A percentile compares a stretch with the other conserved stretches of the same genome.
Conservation (phyloP, 2,797 vertebrate species). For the Octomys mimax region DNA sequence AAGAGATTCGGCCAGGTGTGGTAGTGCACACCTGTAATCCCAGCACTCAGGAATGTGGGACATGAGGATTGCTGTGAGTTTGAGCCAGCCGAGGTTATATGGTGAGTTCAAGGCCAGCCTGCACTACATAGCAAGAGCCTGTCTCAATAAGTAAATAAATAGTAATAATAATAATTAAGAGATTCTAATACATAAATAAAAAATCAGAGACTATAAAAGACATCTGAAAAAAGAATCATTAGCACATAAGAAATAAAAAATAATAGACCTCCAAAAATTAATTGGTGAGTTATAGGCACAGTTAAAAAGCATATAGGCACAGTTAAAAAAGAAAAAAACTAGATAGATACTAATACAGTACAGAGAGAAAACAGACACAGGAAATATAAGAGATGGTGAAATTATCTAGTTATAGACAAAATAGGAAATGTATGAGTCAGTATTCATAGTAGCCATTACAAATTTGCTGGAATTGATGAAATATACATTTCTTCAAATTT, state of each 20-base stretch:
- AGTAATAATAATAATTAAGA: not conserved
- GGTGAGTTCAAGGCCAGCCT: too few relatives aligned
- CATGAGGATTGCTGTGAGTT: too few relatives aligned
- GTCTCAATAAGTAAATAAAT: too few relatives aligned
- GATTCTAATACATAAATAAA: not conserved
- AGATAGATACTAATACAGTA: not conserved
- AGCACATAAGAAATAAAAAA: not conserved
- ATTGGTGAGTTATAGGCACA: not conserved
- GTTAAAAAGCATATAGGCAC: not conserved
- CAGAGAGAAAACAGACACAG: not conserved
- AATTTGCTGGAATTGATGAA: not conserved
- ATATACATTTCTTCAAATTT: not conserved
- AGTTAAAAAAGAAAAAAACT: not conserved
- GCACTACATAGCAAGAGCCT: too few relatives aligned
- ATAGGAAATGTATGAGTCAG: not conserved
- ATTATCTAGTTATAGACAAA: not conserved
- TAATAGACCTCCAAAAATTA: not conserved
- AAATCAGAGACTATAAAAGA: not conserved
- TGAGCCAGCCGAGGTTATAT: too few relatives aligned
- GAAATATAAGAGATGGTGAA: not conserved
- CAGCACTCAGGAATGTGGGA: too few relatives aligned
- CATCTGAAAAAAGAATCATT: not conserved
- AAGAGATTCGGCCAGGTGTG: too few relatives aligned
- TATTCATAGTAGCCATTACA: not conserved
- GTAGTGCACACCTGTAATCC: too few relatives aligned